Evolutionary conservation across 1,140 invertebrate species (phyloP), one percentile per base, ranked within the genome.

Genomic region (Drepana arcuata): DNA sequence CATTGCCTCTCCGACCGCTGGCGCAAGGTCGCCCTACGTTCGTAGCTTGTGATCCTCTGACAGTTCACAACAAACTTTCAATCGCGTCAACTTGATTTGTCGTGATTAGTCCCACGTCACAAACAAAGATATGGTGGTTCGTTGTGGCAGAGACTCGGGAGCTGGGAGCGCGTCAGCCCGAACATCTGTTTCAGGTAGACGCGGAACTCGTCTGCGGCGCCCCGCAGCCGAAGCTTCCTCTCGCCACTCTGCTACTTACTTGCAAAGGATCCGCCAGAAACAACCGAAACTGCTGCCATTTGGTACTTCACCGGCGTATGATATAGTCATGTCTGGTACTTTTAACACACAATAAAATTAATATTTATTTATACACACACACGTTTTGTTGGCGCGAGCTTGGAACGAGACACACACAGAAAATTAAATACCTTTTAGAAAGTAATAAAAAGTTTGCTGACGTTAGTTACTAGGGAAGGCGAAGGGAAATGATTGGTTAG

Each of bases 251-350:
- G 12, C 21, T 27, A 92, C 91, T 92, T 81, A 94, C 92, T 93
- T 94, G 84, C 86, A 85, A 48, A 94, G 85, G 73, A 94, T 93
- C 78, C 88, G 89, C 91, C 93, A 94, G 84, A 95, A 95, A 83
- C 92, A 94, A 65, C 93, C 93, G 71, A 95, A 95, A 82, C 90
- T 93, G 85, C 92, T 94, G 65, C 92, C 92, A 75, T 95, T 95
- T 41, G 93, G 93, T 60, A 95, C 93, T 84, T 93, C 90, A 64
- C 91, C 91, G 49, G 92, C 92, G 85, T 95, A 95, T 18, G 93
- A 93, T 52, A 95, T 89, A 52, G 93, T 95, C 93, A 95, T 95
- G 48, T 65, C 52, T 61, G 44, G 48, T 49, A 41, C 53, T 44
- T 46, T 69, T 59, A 59, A 64, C 44, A 61, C 49, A 66, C 59